A percentile compares a stretch with the other conserved stretches of the same genome.
Conservation (phyloP, 2,888 invertebrate genomes). For the Notodonta dromedarius region DNA sequence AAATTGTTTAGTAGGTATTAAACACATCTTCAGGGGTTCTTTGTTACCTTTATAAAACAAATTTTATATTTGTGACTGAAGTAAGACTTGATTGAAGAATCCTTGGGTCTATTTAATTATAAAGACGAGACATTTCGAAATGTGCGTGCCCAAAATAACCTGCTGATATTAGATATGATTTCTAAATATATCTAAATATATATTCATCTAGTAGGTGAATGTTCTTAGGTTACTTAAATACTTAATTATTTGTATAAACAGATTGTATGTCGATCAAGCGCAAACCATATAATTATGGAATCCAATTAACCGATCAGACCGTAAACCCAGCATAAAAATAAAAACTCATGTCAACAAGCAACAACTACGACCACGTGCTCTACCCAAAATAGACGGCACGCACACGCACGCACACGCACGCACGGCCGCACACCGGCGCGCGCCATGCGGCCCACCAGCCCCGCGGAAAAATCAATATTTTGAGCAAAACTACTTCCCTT, state of each 20-base stretch:
- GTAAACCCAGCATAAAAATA: conserved; percentile 73
- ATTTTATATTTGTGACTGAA: too few species aligned
- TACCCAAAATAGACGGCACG: conserved; percentile 71
- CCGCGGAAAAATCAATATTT: conserved; percentile 84
- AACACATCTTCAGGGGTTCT: too few species aligned
- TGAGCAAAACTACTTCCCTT: conserved; percentile 83
- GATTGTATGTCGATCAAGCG: conserved; percentile 27
- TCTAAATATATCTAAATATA: too few species aligned
- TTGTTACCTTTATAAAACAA: too few species aligned
- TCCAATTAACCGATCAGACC: conserved; percentile 68
- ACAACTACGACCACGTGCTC: conserved; percentile 81
- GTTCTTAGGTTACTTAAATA: too few species aligned
- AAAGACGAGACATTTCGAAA: too few species aligned
- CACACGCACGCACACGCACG: conserved; percentile 53
- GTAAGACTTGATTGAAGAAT: too few species aligned
- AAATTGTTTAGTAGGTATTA: too few species aligned
- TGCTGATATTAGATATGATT: too few species aligned
- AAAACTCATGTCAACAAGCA: conserved; percentile 82
- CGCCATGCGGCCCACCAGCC: conserved; percentile 60
- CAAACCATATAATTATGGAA: conserved; percentile 60
- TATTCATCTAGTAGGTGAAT: too few species aligned
- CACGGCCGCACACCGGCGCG: conserved; percentile 45
- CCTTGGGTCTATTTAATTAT: too few species aligned
- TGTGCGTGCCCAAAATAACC: too few species aligned
- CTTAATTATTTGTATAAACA: neutral